A percentile compares a stretch with the other conserved stretches of the same genome.
These are phyloP conservation scores for Diaprepes abbreviatus DNA, from an alignment of 2,888 invertebrate genomes.

Conservation along the genomic window DNA sequence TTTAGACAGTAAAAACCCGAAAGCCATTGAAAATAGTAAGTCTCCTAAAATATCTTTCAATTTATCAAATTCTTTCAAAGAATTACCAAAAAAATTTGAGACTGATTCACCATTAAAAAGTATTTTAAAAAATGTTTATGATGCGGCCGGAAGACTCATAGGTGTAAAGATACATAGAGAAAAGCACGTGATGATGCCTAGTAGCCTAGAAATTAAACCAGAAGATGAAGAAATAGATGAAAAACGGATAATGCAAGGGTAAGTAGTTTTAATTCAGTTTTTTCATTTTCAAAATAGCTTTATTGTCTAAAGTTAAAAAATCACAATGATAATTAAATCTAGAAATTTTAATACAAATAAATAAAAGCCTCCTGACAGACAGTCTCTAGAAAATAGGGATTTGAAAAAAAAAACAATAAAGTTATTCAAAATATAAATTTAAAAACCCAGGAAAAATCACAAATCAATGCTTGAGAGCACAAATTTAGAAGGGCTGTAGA, in stretches of 20 bases:
- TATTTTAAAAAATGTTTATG: constrained; percentile 16
- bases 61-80: constrained; percentile 3
- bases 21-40: background rate
- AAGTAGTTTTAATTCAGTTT: background rate
- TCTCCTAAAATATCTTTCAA: constrained; percentile 10
- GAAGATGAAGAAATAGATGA: constrained; percentile 3
- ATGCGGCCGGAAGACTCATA: background rate
- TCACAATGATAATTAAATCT: too few relatives aligned
- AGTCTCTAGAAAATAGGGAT: too few relatives aligned
- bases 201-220: background rate
- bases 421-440: too few relatives aligned
- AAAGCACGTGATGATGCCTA: constrained; percentile 4
- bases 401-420: too few relatives aligned
- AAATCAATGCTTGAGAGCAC: too few relatives aligned
- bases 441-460: too few relatives aligned
- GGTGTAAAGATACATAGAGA: constrained; percentile 4
- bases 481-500: too few relatives aligned
- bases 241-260: background rate
- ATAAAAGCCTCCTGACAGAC: too few relatives aligned
- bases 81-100: background rate
- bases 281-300: background rate
- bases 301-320: too few relatives aligned
- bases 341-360: too few relatives aligned
- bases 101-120: background rate
- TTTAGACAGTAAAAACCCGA: background rate